Percentiles rank a stretch among this genome's conserved stretches.
These are phyloP conservation scores for Momotus momota DNA, from an alignment of 2,797 vertebrate genomes.

Conservation along the genomic window DNA sequence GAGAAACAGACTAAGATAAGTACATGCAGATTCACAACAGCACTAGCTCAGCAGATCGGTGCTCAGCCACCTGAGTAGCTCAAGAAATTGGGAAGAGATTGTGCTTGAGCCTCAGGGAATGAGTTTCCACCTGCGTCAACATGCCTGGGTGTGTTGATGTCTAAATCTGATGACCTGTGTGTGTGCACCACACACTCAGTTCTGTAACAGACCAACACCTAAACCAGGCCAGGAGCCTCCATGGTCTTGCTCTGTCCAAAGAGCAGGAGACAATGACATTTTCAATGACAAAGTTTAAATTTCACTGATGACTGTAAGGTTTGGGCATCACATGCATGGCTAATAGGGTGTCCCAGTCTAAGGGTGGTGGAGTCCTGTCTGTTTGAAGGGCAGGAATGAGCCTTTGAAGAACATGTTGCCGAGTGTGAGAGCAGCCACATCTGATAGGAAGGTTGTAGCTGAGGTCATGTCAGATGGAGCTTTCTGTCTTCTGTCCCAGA, in stretches of 20 bases:
- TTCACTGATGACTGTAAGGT: background rate
- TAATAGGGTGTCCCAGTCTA: no score
- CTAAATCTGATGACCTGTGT: background rate
- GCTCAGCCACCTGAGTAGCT: background rate
- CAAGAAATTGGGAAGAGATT: background rate
- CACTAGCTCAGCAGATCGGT: background rate
- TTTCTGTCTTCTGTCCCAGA: background rate
- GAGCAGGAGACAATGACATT: background rate
- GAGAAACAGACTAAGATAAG: background rate
- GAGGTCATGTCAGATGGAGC: background rate
- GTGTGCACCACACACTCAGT: accelerated
- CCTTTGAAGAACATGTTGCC: accelerated
- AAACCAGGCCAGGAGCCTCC: accelerated
- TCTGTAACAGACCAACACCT: background rate
- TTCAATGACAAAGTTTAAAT: background rate
- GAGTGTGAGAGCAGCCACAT: background rate
- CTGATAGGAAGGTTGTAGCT: background rate
- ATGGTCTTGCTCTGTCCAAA: background rate
- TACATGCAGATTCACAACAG: accelerated
- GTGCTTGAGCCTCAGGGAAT: accelerated
- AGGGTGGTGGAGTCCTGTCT: background rate
- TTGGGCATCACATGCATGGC: background rate
- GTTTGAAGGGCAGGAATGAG: background rate
- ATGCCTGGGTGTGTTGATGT: background rate
- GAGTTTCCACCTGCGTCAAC: background rate